A percentile compares a stretch with the other conserved stretches of the same genome.
Conservation (phyloP, 2,888 invertebrate genomes). For the Leptopilina drosophilae region DNA sequence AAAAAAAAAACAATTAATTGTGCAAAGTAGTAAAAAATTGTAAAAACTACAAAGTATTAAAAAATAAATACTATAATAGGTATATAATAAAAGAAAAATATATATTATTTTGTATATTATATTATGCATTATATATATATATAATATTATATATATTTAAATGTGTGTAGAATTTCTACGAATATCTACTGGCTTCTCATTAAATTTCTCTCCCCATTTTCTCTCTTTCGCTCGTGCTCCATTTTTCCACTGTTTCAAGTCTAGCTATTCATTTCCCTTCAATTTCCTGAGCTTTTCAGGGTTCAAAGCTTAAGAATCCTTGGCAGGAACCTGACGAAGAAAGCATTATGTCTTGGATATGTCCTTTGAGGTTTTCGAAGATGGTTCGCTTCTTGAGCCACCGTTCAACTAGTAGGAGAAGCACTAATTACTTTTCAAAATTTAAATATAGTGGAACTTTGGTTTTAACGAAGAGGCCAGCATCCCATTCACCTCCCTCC, state of each 20-base stretch:
- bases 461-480: conserved; percentile 5
- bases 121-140: no score
- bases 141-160: not conserved
- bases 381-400: not conserved
- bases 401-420: not conserved
- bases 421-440: conserved; percentile 34
- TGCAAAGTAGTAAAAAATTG: no score
- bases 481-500: no score
- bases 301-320: conserved; percentile 37
- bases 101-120: no score
- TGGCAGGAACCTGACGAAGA: not conserved
- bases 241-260: conserved; percentile 25
- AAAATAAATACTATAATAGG: no score
- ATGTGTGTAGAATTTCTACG: not conserved
- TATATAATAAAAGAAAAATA: no score
- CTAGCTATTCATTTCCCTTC: conserved; percentile 32
- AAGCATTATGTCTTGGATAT: conserved; percentile 2
- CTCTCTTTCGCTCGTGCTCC: not conserved
- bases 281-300: conserved; percentile 49
- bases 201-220: not conserved
- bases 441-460: conserved; percentile 6
- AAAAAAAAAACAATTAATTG: no score
- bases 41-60: no score
- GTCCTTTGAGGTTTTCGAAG: conserved; percentile 27
- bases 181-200: not conserved